phyloP scores from a whole-genome alignment of 2,113 vertebrate species.

The Neofelis nebulosa region DNA sequence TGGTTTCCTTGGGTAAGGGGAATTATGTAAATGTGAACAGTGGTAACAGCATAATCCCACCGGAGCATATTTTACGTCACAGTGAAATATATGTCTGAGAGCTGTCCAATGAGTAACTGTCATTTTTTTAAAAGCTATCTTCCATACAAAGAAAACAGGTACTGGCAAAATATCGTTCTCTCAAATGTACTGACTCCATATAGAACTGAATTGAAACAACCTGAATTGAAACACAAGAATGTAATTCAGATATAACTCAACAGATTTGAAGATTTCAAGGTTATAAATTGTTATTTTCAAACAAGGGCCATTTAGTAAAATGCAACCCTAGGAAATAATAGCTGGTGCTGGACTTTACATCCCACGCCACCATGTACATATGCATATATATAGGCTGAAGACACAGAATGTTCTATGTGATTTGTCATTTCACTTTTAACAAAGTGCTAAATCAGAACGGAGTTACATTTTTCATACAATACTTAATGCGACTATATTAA shows the following conservation, averaged over 20 bases:
- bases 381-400: constrained; percentile 3
- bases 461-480: constrained; percentile 44
- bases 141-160: constrained; percentile 45
- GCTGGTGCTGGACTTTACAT: constrained; percentile 49
- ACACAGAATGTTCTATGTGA: constrained; percentile 38
- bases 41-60: background rate
- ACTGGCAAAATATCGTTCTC: constrained; percentile 44
- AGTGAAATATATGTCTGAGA: constrained; percentile 19
- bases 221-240: constrained; percentile 71
- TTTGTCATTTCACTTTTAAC: constrained; percentile 65
- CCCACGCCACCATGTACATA: constrained; percentile 36
- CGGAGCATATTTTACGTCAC: background rate
- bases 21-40: background rate
- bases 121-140: constrained; percentile 40
- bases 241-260: constrained; percentile 73
- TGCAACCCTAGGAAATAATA: constrained; percentile 39
- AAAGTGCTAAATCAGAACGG: constrained; percentile 51
- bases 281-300: constrained; percentile 69
- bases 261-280: constrained; percentile 77
- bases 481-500: constrained; percentile 52
- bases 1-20: background rate
- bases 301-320: constrained; percentile 75
- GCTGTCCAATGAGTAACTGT: background rate
- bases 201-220: background rate
- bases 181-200: constrained; percentile 58